These are phyloP conservation scores for Sceloporus tristichus DNA, from an alignment of 2,113 vertebrate genomes.

Conservation along the genomic window DNA sequence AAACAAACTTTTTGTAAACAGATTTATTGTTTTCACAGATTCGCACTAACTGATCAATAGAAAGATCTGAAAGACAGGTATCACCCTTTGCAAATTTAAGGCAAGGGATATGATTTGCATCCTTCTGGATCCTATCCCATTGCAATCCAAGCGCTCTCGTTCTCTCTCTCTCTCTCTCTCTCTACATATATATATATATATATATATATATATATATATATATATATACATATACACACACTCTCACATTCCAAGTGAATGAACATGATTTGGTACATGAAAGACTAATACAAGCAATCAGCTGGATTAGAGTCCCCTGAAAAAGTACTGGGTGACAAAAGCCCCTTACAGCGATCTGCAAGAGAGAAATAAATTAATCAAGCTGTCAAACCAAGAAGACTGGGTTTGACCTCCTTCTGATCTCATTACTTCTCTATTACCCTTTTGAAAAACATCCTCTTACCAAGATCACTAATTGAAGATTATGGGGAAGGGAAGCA, in stretches of 20 bases:
- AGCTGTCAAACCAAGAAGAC: slow-evolving; percentile 89
- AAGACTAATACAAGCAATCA: slow-evolving; percentile 68
- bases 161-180: too few relatives aligned
- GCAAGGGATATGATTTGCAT: too few relatives aligned
- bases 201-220: background rate
- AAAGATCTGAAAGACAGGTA: too few relatives aligned
- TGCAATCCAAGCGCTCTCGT: slow-evolving; percentile 34
- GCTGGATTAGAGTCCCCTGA: slow-evolving; percentile 71
- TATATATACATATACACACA: background rate
- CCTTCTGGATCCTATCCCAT: background rate
- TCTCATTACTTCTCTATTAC: slow-evolving; percentile 91
- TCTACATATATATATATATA: too few relatives aligned
- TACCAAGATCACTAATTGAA: slow-evolving; percentile 93
- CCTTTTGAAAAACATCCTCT: slow-evolving; percentile 90
- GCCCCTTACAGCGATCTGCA: slow-evolving; percentile 85
- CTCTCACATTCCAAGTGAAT: slow-evolving; percentile 49
- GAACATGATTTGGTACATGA: slow-evolving; percentile 53
- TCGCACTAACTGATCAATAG: too few relatives aligned
- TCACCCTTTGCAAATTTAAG: too few relatives aligned
- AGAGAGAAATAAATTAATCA: slow-evolving; percentile 96
- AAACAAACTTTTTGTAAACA: too few relatives aligned
- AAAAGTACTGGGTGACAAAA: slow-evolving; percentile 85
- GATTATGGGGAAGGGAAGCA: slow-evolving; percentile 86
- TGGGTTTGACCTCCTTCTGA: slow-evolving; percentile 90
- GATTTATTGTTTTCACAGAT: too few relatives aligned